Percentiles rank a stretch among this genome's conserved stretches.
Conservation (phyloP, 2,888 invertebrate genomes). For the Thelaira solivaga region DNA sequence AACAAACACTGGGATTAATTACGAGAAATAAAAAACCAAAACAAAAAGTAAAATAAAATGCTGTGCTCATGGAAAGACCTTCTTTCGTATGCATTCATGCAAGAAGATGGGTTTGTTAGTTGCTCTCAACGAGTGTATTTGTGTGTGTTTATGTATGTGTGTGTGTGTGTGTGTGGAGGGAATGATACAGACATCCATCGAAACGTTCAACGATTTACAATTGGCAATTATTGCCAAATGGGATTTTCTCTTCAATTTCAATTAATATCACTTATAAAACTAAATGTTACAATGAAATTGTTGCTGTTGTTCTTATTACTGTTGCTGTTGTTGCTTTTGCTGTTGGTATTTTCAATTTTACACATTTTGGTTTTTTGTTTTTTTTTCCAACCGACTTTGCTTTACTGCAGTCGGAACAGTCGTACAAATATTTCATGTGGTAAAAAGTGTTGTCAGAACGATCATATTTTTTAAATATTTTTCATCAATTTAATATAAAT, state of each 20-base stretch:
- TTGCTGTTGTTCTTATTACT: too few relatives aligned
- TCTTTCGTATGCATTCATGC: not conserved
- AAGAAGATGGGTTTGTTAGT: too few relatives aligned
- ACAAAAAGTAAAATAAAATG: not conserved
- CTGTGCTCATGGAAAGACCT: not conserved
- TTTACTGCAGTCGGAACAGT: too few relatives aligned
- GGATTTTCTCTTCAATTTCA: constrained; percentile 61
- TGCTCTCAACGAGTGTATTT: too few relatives aligned
- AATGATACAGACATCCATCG: constrained; percentile 5
- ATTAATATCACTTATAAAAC: constrained; percentile 55
- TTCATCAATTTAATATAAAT: too few relatives aligned
- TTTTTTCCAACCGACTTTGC: not conserved
- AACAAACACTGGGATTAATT: constrained; percentile 12
- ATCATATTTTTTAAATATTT: too few relatives aligned
- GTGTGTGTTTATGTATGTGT: not conserved
- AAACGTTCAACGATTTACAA: constrained; percentile 23
- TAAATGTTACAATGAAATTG: constrained; percentile 43
- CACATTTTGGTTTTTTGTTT: not conserved
- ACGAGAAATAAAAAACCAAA: not conserved
- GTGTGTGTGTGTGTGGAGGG: not conserved
- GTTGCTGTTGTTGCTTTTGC: not conserved
- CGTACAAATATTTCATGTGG: too few relatives aligned
- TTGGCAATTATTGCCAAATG: constrained; percentile 59
- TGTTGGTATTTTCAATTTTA: not conserved
- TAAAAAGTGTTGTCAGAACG: too few relatives aligned